Evolutionary conservation across 2,888 invertebrate species (phyloP).

Genomic region (Prosopocoilus inquinatus): DNA sequence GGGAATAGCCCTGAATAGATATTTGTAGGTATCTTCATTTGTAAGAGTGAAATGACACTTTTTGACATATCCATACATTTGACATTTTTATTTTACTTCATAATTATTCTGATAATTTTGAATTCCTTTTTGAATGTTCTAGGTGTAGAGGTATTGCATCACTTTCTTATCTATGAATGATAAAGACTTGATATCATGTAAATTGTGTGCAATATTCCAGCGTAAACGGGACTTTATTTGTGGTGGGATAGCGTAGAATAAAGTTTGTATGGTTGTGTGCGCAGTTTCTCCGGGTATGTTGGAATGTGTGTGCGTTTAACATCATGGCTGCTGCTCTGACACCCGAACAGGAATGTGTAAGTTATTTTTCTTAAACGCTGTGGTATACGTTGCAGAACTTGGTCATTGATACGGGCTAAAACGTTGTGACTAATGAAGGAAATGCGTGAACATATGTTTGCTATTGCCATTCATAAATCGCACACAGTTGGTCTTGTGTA

Average conservation of each 20-base stretch:
- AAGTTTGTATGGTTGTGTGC: slow-evolving; percentile 9
- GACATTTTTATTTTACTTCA: no score
- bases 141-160: no score
- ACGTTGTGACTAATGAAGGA: background rate
- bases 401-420: background rate
- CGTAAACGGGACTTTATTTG: background rate
- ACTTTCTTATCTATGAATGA: no score
- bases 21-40: no score
- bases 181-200: no score
- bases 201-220: no score
- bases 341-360: slow-evolving; percentile 76
- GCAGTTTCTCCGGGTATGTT: slow-evolving; percentile 21
- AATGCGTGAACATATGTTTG: no score
- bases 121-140: no score
- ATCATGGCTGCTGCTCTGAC: slow-evolving; percentile 72
- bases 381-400: background rate
- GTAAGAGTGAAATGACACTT: no score
- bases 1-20: no score
- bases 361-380: slow-evolving; percentile 42
- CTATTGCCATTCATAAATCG: slow-evolving; percentile 14
- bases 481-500: slow-evolving; percentile 10
- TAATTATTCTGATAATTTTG: no score
- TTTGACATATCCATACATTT: no score
- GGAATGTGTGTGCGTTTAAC: slow-evolving; percentile 32
- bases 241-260: background rate